A percentile compares a stretch with the other conserved stretches of the same genome.
Evolutionary conservation across 2,888 invertebrate genomes (phyloP).

Genomic region (Eupsilia transversa): DNA sequence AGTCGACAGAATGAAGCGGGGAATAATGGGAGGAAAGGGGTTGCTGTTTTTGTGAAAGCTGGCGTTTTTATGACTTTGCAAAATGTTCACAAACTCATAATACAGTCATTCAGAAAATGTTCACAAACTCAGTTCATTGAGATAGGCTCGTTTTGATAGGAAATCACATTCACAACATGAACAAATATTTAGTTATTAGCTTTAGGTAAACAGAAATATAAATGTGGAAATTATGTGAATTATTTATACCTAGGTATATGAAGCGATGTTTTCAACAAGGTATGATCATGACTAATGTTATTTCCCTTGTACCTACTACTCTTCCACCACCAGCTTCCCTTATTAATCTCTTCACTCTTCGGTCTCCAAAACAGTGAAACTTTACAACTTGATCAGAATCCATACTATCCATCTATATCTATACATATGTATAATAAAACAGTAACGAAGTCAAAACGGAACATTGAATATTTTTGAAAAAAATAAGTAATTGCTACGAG

Average conservation of each 20-base stretch:
- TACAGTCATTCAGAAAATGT: conserved; percentile 1
- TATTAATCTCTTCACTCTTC: background rate
- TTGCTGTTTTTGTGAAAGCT: conserved; percentile 32
- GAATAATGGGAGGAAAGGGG: conserved; percentile 9
- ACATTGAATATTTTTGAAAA: too few relatives aligned
- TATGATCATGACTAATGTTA: background rate
- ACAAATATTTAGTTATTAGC: too few relatives aligned
- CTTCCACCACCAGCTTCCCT: background rate
- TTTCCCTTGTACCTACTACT: background rate
- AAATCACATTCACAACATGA: background rate
- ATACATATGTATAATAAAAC: too few relatives aligned
- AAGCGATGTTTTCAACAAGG: background rate
- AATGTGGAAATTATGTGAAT: background rate
- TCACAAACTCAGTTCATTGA: background rate
- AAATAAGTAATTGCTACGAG: too few relatives aligned
- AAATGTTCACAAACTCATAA: conserved; percentile 8
- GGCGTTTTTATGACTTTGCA: conserved; percentile 23
- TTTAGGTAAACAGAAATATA: background rate
- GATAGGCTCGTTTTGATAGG: background rate
- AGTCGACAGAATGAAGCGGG: conserved; percentile 17
- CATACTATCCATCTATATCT: too few relatives aligned
- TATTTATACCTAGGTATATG: background rate
- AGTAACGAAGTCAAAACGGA: too few relatives aligned
- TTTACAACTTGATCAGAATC: background rate
- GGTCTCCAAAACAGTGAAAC: too few relatives aligned